Percentiles rank a stretch among this genome's conserved stretches.
phyloP scores from a whole-genome alignment of 2,888 invertebrate genomes.

The Stenurella melanura region DNA sequence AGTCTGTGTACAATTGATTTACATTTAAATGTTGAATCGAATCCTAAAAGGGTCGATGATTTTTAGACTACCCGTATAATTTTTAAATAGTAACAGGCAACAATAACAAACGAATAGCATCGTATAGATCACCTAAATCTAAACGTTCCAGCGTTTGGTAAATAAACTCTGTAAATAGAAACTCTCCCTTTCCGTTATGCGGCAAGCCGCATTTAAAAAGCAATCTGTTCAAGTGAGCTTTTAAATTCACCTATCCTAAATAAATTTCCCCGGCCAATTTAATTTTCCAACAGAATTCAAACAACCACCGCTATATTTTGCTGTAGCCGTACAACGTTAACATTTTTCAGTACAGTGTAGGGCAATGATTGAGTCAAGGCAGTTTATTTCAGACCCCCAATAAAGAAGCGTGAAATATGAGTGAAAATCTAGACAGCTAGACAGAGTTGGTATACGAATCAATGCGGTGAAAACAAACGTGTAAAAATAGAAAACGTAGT shows the following conservation, averaged over 20 bases:
- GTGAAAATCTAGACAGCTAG: slow-evolving; percentile 20
- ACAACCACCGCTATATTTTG: neutral
- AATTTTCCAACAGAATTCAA: slow-evolving; percentile 7
- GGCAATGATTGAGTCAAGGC: slow-evolving; percentile 11
- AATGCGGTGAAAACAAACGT: slow-evolving; percentile 12
- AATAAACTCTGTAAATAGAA: neutral
- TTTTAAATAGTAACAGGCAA: too few relatives aligned
- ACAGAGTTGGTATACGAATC: slow-evolving; percentile 16
- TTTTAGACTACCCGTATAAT: too few relatives aligned
- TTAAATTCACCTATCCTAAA: slow-evolving; percentile 4
- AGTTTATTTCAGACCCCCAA: slow-evolving; percentile 5
- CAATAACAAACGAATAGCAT: too few relatives aligned
- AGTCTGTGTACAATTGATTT: too few relatives aligned
- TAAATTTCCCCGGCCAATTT: slow-evolving; percentile 7
- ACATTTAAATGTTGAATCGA: too few relatives aligned
- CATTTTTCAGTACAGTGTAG: slow-evolving; percentile 3
- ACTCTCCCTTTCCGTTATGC: neutral
- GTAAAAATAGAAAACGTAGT: slow-evolving; percentile 13
- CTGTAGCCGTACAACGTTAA: neutral
- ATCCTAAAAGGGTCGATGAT: too few relatives aligned
- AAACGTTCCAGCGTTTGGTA: neutral
- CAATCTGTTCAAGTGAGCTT: neutral
- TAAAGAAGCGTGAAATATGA: slow-evolving; percentile 15
- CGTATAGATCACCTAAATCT: neutral
- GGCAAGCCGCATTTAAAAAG: neutral